Percentiles rank a stretch among this genome's conserved stretches.
Conservation (phyloP, 2,888 invertebrate species). For the Pollenia griseotomentosa region DNA sequence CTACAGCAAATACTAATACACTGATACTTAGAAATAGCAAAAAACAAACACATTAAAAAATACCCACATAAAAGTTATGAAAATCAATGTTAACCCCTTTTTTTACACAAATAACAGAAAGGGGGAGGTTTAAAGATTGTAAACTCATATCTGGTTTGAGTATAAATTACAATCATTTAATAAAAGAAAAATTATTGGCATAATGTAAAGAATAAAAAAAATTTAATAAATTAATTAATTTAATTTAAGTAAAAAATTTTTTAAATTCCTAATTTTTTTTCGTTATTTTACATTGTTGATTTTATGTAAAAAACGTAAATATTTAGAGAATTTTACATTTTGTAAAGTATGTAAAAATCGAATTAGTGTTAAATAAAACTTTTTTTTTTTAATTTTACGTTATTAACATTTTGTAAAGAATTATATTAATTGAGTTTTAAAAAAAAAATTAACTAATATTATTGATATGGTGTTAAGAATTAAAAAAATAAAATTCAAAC, state of each 20-base stretch:
- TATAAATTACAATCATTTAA: too few relatives aligned
- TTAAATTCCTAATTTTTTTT: background rate
- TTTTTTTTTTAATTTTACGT: too few relatives aligned
- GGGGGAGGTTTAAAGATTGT: too few relatives aligned
- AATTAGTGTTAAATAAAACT: too few relatives aligned
- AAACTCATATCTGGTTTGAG: too few relatives aligned
- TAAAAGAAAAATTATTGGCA: too few relatives aligned
- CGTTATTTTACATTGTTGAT: background rate
- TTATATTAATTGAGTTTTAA: background rate
- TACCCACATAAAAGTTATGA: constrained; percentile 35
- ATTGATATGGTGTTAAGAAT: constrained; percentile 1
- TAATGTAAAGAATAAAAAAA: too few relatives aligned
- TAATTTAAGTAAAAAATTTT: background rate
- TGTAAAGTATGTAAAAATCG: too few relatives aligned
- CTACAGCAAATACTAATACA: constrained; percentile 36
- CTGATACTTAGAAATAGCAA: background rate
- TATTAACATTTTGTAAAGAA: too few relatives aligned
- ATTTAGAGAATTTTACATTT: too few relatives aligned
- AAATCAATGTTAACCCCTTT: constrained; percentile 62
- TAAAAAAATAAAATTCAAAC: too few relatives aligned
- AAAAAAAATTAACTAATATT: background rate
- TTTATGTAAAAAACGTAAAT: background rate
- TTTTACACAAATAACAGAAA: background rate
- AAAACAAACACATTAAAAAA: background rate
- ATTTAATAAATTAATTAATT: background rate